phyloP scores from a whole-genome alignment of 2,888 invertebrate species.

The Stomorhina lunata region DNA sequence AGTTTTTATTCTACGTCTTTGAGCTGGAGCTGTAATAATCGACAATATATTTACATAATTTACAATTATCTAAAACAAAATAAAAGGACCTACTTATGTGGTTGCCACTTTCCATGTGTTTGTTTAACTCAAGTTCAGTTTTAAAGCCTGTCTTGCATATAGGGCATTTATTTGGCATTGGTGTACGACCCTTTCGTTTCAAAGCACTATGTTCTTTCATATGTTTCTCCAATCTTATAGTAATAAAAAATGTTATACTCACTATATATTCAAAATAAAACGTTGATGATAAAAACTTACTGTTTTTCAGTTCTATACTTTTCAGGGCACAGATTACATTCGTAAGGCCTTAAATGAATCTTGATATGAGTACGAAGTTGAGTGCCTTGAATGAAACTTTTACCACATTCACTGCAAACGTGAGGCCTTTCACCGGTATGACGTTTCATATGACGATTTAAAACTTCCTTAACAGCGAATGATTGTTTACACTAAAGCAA shows the following conservation, averaged over 20 bases:
- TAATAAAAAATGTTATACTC: not conserved
- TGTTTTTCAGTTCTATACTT: conserved; percentile 76
- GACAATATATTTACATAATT: too few species aligned
- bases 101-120: conserved; percentile 70
- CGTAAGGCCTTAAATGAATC: conserved; percentile 86
- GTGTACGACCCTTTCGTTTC: conserved; percentile 31
- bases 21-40: conserved; percentile 43
- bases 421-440: conserved; percentile 81
- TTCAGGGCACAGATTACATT: conserved; percentile 83
- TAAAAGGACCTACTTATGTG: conserved; percentile 69
- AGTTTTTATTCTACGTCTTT: conserved; percentile 62
- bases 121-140: conserved; percentile 66
- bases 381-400: conserved; percentile 91
- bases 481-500: conserved; percentile 85
- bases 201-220: conserved; percentile 68
- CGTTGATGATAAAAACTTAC: conserved; percentile 68
- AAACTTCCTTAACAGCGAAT: conserved; percentile 91
- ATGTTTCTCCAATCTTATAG: conserved; percentile 70
- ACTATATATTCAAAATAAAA: not conserved
- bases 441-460: conserved; percentile 87
- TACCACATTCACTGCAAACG: conserved; percentile 82
- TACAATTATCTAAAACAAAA: too few species aligned
- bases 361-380: conserved; percentile 89
- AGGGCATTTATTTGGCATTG: conserved; percentile 60
- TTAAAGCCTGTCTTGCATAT: conserved; percentile 71